Evolutionary conservation across 2,797 vertebrate species (phyloP).

Genomic region (Pelobates cultripes): DNA sequence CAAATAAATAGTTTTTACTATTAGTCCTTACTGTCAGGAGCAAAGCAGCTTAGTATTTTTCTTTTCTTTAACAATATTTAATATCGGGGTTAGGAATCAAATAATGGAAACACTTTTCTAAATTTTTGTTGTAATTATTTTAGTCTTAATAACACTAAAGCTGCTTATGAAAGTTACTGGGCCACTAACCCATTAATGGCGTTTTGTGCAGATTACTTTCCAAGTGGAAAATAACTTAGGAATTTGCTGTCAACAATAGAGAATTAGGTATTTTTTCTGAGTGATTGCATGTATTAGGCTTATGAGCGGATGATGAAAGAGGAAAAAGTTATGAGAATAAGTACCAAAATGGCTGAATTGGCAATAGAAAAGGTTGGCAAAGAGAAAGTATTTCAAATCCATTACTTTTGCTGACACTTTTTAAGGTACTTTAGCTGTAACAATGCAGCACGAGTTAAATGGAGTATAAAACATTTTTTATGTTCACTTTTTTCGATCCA

Average conservation of each 20-base stretch:
- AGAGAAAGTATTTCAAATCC: background rate
- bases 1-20: too few species aligned
- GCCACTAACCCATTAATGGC: conserved; percentile 25
- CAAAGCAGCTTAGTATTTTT: too few species aligned
- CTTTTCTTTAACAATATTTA: background rate
- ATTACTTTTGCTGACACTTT: background rate
- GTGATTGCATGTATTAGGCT: background rate
- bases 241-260: conserved; percentile 10
- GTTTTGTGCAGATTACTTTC: conserved; percentile 33
- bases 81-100: background rate
- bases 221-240: conserved; percentile 43
- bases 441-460: too few species aligned
- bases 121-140: conserved; percentile 33
- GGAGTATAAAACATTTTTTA: too few species aligned
- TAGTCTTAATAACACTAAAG: conserved; percentile 38
- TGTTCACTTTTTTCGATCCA: too few species aligned
- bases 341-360: conserved; percentile 1
- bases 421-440: too few species aligned
- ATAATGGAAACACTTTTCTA: conserved; percentile 15
- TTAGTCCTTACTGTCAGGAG: too few species aligned
- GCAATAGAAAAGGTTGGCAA: background rate
- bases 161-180: conserved; percentile 39
- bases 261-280: background rate
- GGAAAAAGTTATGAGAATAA: background rate
- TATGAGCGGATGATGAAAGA: conserved; percentile 21